These are phyloP conservation scores for Bombus picipes DNA, from an alignment of 1,140 invertebrate genomes.

Conservation along the genomic window DNA sequence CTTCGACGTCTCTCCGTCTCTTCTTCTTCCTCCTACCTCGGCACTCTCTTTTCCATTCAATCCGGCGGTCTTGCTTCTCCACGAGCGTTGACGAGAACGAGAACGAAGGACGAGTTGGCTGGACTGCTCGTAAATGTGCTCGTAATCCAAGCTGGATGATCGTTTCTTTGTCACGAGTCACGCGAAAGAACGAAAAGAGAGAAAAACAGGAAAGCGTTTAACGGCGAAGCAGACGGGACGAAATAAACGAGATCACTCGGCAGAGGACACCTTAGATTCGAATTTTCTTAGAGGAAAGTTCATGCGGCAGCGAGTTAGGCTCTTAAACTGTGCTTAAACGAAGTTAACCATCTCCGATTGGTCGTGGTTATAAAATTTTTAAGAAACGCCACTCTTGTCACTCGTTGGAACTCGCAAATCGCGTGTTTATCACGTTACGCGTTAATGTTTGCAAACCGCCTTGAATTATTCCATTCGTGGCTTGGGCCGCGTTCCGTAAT, in stretches of 20 bases:
- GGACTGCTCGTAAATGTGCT: conserved; percentile 39
- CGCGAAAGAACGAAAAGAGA: conserved; percentile 32
- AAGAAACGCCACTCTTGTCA: not conserved
- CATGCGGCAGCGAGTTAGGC: not conserved
- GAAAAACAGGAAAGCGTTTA: conserved; percentile 43
- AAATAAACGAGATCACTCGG: conserved; percentile 14
- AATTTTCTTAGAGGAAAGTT: conserved; percentile 43
- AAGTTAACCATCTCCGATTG: conserved; percentile 22
- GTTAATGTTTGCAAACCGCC: conserved; percentile 30
- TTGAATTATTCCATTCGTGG: not conserved
- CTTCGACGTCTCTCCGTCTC: conserved; percentile 45
- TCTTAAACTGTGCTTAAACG: not conserved
- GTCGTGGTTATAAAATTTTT: not conserved
- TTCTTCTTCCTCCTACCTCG: not conserved
- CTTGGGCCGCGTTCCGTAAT: not conserved
- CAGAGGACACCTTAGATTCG: conserved; percentile 20
- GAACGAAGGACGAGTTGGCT: not conserved
- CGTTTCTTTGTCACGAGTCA: not conserved
- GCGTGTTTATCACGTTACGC: conserved; percentile 26
- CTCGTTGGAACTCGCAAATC: conserved; percentile 37
- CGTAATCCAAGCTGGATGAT: conserved; percentile 50
- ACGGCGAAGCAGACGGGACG: conserved; percentile 2
- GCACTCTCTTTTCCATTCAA: conserved; percentile 28
- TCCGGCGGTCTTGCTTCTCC: conserved; percentile 18
- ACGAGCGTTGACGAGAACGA: not conserved